phyloP scores from a whole-genome alignment of 2,113 vertebrate genomes.

The Notarius lentiginosus region DNA sequence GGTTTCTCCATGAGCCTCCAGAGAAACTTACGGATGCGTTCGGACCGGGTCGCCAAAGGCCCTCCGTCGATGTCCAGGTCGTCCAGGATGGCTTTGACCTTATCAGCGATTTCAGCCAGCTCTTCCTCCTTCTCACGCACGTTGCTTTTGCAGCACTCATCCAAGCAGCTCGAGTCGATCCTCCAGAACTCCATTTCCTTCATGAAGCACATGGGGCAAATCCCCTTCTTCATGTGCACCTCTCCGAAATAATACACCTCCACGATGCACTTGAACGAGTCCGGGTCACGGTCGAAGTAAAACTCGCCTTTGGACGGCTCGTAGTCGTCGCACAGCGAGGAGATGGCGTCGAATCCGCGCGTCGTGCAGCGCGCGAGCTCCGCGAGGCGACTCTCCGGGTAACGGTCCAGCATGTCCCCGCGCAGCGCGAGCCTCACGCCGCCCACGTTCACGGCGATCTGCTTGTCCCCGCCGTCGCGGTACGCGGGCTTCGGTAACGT shows the following conservation, averaged over 20 bases:
- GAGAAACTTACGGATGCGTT: slow-evolving; percentile 83
- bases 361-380: slow-evolving; percentile 84
- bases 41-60: slow-evolving; percentile 75
- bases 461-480: slow-evolving; percentile 72
- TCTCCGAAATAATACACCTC: slow-evolving; percentile 93
- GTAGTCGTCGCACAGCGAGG: slow-evolving; percentile 94
- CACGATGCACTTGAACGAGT: slow-evolving; percentile 92
- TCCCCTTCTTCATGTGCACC: slow-evolving; percentile 94
- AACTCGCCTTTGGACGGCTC: slow-evolving; percentile 88
- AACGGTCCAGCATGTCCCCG: slow-evolving; percentile 83
- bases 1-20: slow-evolving; percentile 98
- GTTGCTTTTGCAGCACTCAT: slow-evolving; percentile 92
- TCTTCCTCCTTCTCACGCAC: slow-evolving; percentile 92
- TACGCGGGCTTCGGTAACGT: slow-evolving; percentile 44
- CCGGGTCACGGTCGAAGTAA: slow-evolving; percentile 96
- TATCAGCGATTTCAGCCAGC: slow-evolving; percentile 87
- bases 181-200: slow-evolving; percentile 99
- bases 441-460: slow-evolving; percentile 92
- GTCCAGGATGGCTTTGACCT: slow-evolving; percentile 90
- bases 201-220: slow-evolving; percentile 96
- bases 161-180: slow-evolving; percentile 87
- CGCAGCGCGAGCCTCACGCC: slow-evolving; percentile 87
- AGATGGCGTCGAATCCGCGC: slow-evolving; percentile 80
- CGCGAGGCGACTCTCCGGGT: slow-evolving; percentile 90
- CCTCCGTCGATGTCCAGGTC: slow-evolving; percentile 79